These are phyloP conservation scores for Pomacea maculata DNA, from an alignment of 1,140 invertebrate species.

Conservation along the genomic window DNA sequence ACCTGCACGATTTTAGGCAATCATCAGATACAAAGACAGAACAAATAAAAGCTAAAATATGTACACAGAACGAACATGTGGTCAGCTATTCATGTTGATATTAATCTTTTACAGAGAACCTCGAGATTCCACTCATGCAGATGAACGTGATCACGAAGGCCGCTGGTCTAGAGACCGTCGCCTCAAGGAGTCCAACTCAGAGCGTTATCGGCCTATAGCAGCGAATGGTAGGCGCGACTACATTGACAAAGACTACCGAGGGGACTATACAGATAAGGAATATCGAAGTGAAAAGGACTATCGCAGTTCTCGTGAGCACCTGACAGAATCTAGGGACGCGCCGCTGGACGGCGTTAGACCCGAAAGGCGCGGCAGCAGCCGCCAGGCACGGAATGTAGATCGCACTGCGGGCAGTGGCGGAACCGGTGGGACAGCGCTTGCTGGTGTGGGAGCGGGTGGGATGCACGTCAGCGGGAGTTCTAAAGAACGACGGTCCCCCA, in stretches of 20 bases:
- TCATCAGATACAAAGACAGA: too few relatives aligned
- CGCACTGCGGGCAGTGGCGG: constrained; percentile 21
- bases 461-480: constrained; percentile 1
- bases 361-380: constrained; percentile 31
- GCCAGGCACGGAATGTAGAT: constrained; percentile 25
- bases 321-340: constrained; percentile 28
- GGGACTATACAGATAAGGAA: constrained; percentile 19
- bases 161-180: constrained; percentile 26
- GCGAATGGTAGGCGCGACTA: constrained; percentile 38
- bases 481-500: constrained; percentile 15
- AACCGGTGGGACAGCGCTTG: constrained; percentile 16
- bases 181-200: constrained; percentile 33
- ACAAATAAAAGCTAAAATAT: too few relatives aligned
- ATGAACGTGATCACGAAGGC: constrained; percentile 32
- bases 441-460: constrained; percentile 3
- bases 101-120: constrained; percentile 21
- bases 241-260: constrained; percentile 22
- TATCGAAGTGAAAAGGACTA: constrained; percentile 18
- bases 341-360: constrained; percentile 10
- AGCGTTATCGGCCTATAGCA: constrained; percentile 43
- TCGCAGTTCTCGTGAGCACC: constrained; percentile 38
- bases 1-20: too few relatives aligned
- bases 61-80: too few relatives aligned
- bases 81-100: too few relatives aligned
- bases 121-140: constrained; percentile 21